These are phyloP conservation scores for Euglossa dilemma DNA, from an alignment of 1,140 invertebrate genomes.

Conservation along the genomic window DNA sequence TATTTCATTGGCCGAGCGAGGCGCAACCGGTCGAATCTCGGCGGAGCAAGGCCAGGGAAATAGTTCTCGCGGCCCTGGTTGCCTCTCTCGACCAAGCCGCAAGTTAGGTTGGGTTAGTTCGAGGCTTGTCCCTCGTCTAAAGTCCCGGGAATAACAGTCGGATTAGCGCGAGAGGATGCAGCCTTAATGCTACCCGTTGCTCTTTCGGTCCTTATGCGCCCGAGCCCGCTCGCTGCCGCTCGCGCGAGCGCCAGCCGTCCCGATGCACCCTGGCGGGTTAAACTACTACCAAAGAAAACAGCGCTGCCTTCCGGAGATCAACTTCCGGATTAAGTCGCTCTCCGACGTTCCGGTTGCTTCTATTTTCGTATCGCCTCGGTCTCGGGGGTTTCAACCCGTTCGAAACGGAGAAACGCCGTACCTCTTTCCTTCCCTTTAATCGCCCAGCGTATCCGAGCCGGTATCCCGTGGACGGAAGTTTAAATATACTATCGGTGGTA, in stretches of 20 bases:
- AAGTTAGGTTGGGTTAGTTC: slow-evolving; percentile 43
- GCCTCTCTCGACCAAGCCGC: neutral
- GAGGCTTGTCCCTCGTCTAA: slow-evolving; percentile 53
- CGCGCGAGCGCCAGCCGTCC: neutral
- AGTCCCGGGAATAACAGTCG: slow-evolving; percentile 65
- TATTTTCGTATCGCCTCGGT: neutral
- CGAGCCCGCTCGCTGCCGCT: slow-evolving; percentile 16
- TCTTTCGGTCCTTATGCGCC: slow-evolving; percentile 51
- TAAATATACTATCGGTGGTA: neutral
- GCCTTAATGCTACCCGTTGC: slow-evolving; percentile 49
- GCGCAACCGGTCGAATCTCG: slow-evolving; percentile 28
- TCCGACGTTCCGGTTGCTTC: neutral
- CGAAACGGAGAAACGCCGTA: no score
- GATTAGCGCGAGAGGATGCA: slow-evolving; percentile 61
- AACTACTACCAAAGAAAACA: slow-evolving; percentile 64
- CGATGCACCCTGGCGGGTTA: slow-evolving; percentile 39
- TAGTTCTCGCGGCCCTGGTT: neutral
- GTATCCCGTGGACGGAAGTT: neutral
- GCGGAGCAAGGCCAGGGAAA: neutral
- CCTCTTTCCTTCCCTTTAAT: neutral
- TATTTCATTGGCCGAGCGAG: slow-evolving; percentile 32
- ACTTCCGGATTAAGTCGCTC: neutral
- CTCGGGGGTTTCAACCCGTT: no score
- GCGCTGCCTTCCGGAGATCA: slow-evolving; percentile 4
- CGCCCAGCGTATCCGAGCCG: neutral